Evolutionary conservation across 2,888 invertebrate species (phyloP).

Genomic region (Mesorhabditis belari): DNA sequence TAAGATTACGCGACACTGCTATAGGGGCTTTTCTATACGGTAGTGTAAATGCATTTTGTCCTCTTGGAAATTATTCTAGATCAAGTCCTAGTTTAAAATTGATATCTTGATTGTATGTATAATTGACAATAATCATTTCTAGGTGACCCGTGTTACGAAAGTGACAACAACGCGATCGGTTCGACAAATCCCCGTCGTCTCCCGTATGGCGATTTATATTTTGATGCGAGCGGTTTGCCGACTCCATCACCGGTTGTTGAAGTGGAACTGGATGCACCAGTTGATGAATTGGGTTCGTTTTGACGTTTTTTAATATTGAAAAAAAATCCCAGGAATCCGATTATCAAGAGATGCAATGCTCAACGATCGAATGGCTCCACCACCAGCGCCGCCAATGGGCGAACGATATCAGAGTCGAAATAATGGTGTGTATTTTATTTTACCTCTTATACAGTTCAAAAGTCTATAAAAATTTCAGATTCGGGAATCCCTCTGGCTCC

Average conservation of each 20-base stretch:
- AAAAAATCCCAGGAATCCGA: background rate
- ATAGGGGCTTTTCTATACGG: too few species aligned
- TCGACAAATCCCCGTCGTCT: constrained; percentile 46
- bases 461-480: background rate
- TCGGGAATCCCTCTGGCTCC: constrained; percentile 33
- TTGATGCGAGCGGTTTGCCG: constrained; percentile 43
- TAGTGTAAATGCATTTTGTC: too few species aligned
- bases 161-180: constrained; percentile 52
- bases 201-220: constrained; percentile 47
- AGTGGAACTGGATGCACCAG: background rate
- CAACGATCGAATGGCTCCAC: constrained; percentile 23
- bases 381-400: constrained; percentile 21
- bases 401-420: background rate
- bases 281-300: background rate
- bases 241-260: constrained; percentile 23
- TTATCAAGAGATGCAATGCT: constrained; percentile 6
- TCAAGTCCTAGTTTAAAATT: background rate
- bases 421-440: background rate
- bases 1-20: too few species aligned
- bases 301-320: background rate
- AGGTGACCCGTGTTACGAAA: constrained; percentile 53
- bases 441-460: background rate
- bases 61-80: too few species aligned
- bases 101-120: background rate
- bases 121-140: background rate